phyloP scores from a whole-genome alignment of 2,113 vertebrate genomes.

The Prietella phreatophila region DNA sequence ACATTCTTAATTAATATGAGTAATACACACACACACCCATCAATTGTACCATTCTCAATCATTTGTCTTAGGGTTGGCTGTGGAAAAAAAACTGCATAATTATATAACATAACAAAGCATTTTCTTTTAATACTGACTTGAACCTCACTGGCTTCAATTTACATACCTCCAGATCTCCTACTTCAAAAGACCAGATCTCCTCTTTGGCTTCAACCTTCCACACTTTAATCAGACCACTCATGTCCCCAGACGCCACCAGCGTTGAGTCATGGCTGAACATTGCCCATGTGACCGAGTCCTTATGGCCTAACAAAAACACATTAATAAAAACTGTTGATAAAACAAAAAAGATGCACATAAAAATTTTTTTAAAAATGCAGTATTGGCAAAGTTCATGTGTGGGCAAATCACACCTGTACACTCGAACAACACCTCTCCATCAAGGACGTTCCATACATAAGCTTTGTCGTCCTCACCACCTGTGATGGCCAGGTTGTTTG shows the following conservation, averaged over 20 bases:
- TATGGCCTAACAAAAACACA: constrained; percentile 78
- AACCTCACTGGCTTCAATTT: constrained; percentile 38
- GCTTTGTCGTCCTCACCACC: constrained; percentile 94
- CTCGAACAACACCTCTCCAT: constrained; percentile 87
- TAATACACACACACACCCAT: not conserved
- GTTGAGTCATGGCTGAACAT: constrained; percentile 88
- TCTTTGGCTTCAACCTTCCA: constrained; percentile 88
- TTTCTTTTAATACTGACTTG: not conserved
- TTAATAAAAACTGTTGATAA: not conserved
- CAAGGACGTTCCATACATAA: constrained; percentile 86
- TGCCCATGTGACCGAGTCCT: constrained; percentile 91
- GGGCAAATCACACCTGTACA: constrained; percentile 79
- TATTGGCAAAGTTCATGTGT: not conserved
- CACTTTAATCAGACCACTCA: constrained; percentile 94
- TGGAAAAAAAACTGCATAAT: not conserved
- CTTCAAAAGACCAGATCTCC: constrained; percentile 94
- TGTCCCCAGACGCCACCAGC: constrained; percentile 89
- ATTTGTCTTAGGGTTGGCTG: not conserved
- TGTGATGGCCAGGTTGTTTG: constrained; percentile 83
- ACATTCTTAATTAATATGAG: not conserved
- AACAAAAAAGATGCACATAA: not conserved
- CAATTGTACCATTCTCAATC: not conserved
- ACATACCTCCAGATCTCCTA: constrained; percentile 89
- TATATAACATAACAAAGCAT: no score
- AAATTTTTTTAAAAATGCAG: not conserved